phyloP scores from a whole-genome alignment of 1,140 invertebrate genomes.

The Coptotermes formosanus region DNA sequence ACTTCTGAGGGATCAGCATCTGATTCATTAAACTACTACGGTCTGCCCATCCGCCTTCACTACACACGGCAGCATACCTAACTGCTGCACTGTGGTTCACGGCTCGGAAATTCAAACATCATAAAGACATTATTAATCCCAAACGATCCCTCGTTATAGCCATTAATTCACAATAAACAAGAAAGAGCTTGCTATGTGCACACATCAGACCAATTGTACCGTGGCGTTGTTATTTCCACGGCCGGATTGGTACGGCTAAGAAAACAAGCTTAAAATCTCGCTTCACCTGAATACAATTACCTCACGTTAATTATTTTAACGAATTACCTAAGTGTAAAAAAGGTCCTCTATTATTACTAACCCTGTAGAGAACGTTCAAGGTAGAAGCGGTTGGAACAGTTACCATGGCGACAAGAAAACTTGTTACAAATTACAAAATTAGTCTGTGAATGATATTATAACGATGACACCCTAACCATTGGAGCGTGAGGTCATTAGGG shows the following conservation, averaged over 20 bases:
- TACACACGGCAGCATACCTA: too few relatives aligned
- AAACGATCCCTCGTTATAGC: too few relatives aligned
- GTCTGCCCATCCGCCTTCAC: too few relatives aligned
- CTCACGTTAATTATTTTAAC: not conserved
- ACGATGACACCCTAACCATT: not conserved
- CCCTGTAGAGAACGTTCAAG: not conserved
- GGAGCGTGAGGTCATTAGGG: not conserved
- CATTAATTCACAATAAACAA: too few relatives aligned
- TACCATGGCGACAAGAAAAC: constrained; percentile 9
- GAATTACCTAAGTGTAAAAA: constrained; percentile 17
- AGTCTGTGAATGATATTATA: constrained; percentile 10
- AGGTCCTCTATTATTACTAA: not conserved
- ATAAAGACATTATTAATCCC: too few relatives aligned
- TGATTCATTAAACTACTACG: too few relatives aligned
- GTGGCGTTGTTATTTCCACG: not conserved
- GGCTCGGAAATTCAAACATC: too few relatives aligned
- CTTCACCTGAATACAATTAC: not conserved
- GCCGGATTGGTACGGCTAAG: not conserved
- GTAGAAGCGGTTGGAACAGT: not conserved
- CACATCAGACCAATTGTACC: not conserved
- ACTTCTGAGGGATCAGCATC: too few relatives aligned
- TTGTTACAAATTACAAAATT: constrained; percentile 15
- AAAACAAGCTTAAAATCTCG: constrained; percentile 19
- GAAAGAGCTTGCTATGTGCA: too few relatives aligned
- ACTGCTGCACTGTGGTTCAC: too few relatives aligned